Conservation (phyloP, 2,888 invertebrate species). For the Ornithoptera alexandrae region DNA sequence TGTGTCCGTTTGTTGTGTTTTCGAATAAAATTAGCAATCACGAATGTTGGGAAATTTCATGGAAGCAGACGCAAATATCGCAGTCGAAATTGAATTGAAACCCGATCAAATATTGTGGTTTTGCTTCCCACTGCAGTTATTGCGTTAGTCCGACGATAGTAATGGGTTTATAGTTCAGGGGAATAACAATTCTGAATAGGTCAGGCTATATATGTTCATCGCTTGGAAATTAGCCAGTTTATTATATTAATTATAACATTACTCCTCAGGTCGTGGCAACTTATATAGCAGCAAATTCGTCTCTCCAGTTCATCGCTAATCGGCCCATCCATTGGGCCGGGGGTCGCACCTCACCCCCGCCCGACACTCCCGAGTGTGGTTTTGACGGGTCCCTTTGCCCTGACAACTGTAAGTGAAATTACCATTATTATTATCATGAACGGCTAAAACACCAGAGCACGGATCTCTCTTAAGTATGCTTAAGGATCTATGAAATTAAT, state of each 20-base stretch:
- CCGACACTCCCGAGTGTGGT: slow-evolving; percentile 95
- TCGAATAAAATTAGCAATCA: neutral
- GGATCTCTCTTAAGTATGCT: too few species aligned
- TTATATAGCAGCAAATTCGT: slow-evolving; percentile 89
- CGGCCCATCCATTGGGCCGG: slow-evolving; percentile 94
- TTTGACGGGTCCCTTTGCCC: slow-evolving; percentile 95
- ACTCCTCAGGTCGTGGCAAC: slow-evolving; percentile 90
- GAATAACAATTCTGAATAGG: neutral
- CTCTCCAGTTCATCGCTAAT: slow-evolving; percentile 85
- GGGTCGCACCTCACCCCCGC: slow-evolving; percentile 86
- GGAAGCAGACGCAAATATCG: neutral
- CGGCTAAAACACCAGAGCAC: too few species aligned
- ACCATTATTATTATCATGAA: neutral
- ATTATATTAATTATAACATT: slow-evolving; percentile 16
- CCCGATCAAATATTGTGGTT: slow-evolving; percentile 15
- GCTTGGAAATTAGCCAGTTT: neutral
- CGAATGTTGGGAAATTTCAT: neutral
- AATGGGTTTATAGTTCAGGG: neutral
- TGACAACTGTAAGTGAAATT: slow-evolving; percentile 83
- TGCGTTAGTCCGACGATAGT: slow-evolving; percentile 19
- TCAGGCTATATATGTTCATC: too few species aligned
- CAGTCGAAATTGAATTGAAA: slow-evolving; percentile 12
- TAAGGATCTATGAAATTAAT: too few species aligned
- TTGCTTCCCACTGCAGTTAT: slow-evolving; percentile 5
- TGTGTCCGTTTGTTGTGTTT: neutral